These are phyloP conservation scores for Gasterosteus nipponicus DNA, from an alignment of 2,113 vertebrate species.

Conservation along the genomic window DNA sequence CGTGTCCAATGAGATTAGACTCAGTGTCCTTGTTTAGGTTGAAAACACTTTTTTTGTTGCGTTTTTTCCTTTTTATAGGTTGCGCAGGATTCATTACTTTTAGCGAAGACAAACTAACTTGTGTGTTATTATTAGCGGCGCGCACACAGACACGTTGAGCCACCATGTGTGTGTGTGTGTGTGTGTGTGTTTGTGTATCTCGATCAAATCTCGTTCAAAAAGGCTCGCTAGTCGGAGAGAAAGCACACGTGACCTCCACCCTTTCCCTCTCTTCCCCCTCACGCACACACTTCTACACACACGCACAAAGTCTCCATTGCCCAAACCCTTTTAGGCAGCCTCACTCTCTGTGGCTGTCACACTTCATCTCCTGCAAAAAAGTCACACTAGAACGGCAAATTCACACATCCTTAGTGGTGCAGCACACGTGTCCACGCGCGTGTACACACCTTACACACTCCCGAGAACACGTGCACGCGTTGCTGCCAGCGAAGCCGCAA, in stretches of 20 bases:
- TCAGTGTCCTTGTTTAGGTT: slow-evolving; percentile 62
- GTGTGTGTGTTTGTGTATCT: slow-evolving; percentile 24
- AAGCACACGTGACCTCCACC: slow-evolving; percentile 23
- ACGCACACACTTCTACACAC: neutral
- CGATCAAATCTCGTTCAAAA: slow-evolving; percentile 42
- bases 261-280: neutral
- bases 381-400: slow-evolving; percentile 48
- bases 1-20: slow-evolving; percentile 65
- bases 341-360: slow-evolving; percentile 35
- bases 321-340: slow-evolving; percentile 43
- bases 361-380: slow-evolving; percentile 34
- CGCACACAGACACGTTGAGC: slow-evolving; percentile 1
- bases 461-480: slow-evolving; percentile 14
- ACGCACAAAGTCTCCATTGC: slow-evolving; percentile 7
- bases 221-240: slow-evolving; percentile 24
- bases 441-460: slow-evolving; percentile 38
- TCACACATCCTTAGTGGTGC: slow-evolving; percentile 55
- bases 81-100: slow-evolving; percentile 36
- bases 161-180: neutral
- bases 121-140: neutral
- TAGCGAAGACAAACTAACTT: neutral
- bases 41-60: slow-evolving; percentile 41
- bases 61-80: slow-evolving; percentile 8
- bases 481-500: slow-evolving; percentile 50
- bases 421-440: slow-evolving; percentile 58